Percentiles rank a stretch among this genome's conserved stretches.
phyloP scores from a whole-genome alignment of 2,797 vertebrate species.

The Enteromius anoplus region DNA sequence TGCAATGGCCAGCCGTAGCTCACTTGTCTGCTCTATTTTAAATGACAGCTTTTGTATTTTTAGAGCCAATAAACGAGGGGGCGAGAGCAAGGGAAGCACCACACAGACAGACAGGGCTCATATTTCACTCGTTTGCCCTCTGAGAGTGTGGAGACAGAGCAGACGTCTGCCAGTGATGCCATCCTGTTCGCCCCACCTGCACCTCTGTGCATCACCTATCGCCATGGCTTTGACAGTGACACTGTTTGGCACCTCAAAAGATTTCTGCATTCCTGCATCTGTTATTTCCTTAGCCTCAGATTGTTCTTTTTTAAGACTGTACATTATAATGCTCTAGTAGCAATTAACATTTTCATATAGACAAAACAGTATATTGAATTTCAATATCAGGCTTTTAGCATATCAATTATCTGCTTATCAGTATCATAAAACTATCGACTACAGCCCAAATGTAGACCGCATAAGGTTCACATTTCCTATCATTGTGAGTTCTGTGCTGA shows the following conservation, averaged over 20 bases:
- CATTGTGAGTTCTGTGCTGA: not conserved
- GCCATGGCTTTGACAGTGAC: conserved; percentile 46
- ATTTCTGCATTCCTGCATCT: not conserved
- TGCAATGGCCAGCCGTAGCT: conserved; percentile 47
- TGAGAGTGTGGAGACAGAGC: conserved; percentile 56
- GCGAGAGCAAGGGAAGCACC: conserved; percentile 66
- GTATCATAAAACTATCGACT: not conserved
- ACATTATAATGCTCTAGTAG: not conserved
- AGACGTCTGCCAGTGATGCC: conserved; percentile 53
- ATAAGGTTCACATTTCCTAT: conserved; percentile 10
- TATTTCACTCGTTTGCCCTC: conserved; percentile 67
- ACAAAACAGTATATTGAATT: not conserved
- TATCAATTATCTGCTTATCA: not conserved
- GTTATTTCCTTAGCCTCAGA: not conserved
- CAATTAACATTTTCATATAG: not conserved
- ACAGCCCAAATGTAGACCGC: not conserved
- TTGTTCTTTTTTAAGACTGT: not conserved
- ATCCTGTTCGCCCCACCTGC: conserved; percentile 13
- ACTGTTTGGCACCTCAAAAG: conserved; percentile 26
- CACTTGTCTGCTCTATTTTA: conserved; percentile 69
- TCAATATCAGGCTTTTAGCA: not conserved
- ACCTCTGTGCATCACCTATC: not conserved
- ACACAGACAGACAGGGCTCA: conserved; percentile 66
- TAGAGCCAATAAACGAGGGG: conserved; percentile 76
- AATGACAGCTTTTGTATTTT: conserved; percentile 75